phyloP scores from a whole-genome alignment of 2,113 vertebrate genomes.

The Nestor notabilis region DNA sequence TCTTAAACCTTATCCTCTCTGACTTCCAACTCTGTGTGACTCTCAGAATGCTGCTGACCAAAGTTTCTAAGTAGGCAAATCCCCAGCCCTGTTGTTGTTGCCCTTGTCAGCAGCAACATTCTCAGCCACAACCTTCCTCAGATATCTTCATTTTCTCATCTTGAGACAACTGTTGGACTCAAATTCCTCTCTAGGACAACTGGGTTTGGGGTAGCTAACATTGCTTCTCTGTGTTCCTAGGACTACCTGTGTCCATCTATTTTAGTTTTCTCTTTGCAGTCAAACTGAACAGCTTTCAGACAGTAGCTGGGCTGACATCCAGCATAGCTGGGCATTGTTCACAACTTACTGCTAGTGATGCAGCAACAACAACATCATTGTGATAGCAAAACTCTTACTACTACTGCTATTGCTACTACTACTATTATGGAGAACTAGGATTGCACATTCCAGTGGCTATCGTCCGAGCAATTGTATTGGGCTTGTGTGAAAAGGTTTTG shows the following conservation, averaged over 20 bases:
- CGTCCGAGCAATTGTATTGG: background rate
- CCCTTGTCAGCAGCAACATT: background rate
- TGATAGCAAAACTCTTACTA: background rate
- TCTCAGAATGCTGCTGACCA: background rate
- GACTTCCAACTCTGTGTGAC: background rate
- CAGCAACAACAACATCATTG: background rate
- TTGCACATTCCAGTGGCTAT: background rate
- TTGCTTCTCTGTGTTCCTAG: background rate
- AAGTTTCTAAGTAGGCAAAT: background rate
- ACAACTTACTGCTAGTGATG: background rate
- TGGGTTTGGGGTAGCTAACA: background rate
- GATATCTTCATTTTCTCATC: background rate
- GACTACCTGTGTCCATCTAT: background rate
- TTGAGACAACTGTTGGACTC: background rate
- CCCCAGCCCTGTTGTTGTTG: background rate
- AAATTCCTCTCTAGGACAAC: background rate
- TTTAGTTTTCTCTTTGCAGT: background rate
- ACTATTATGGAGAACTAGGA: background rate
- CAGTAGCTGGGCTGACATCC: background rate
- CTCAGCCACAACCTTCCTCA: background rate
- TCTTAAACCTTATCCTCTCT: background rate
- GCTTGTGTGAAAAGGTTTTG: background rate
- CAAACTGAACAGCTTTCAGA: background rate
- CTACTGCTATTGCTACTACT: background rate
- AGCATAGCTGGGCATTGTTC: background rate